Percentiles rank a stretch among this genome's conserved stretches.
Conservation (phyloP, 2,797 vertebrate genomes). For the Epinephelus malabaricus region DNA sequence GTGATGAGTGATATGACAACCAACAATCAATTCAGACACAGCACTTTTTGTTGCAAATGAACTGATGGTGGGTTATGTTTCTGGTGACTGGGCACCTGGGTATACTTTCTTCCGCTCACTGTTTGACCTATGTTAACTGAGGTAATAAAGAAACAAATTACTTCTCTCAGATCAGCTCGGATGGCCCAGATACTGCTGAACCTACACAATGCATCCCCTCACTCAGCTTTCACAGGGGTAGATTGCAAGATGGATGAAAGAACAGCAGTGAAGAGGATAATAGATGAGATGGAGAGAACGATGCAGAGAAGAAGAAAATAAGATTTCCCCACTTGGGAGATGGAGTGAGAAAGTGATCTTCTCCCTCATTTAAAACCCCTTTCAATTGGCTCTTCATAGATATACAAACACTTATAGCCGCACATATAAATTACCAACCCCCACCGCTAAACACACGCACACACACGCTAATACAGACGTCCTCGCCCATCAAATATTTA, state of each 20-base stretch:
- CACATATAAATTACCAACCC: slow-evolving; percentile 30
- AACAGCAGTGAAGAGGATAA: slow-evolving; percentile 16
- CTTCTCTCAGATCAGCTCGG: slow-evolving; percentile 30
- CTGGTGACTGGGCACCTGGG: too few relatives aligned
- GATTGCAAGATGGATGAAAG: slow-evolving; percentile 28
- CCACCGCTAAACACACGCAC: slow-evolving; percentile 19
- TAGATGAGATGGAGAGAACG: slow-evolving; percentile 33
- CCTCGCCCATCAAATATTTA: slow-evolving; percentile 76
- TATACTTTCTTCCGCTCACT: slow-evolving; percentile 9
- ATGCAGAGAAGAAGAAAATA: slow-evolving; percentile 48
- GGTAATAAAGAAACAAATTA: slow-evolving; percentile 50
- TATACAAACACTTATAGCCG: slow-evolving; percentile 39
- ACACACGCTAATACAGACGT: slow-evolving; percentile 28
- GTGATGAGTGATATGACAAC: slow-evolving; percentile 6
- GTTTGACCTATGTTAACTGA: slow-evolving; percentile 24
- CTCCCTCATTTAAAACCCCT: slow-evolving; percentile 46
- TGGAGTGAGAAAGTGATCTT: slow-evolving; percentile 48
- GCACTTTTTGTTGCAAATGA: background rate
- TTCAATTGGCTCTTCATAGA: slow-evolving; percentile 38
- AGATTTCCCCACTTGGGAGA: slow-evolving; percentile 32
- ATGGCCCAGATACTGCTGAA: slow-evolving; percentile 20
- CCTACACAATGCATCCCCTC: slow-evolving; percentile 24
- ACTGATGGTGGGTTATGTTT: background rate
- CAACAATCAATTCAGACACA: background rate
- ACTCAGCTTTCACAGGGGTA: slow-evolving; percentile 14